A percentile compares a stretch with the other conserved stretches of the same genome.
Evolutionary conservation across 2,113 vertebrate species (phyloP).

Genomic region (Paralichthys olivaceus): DNA sequence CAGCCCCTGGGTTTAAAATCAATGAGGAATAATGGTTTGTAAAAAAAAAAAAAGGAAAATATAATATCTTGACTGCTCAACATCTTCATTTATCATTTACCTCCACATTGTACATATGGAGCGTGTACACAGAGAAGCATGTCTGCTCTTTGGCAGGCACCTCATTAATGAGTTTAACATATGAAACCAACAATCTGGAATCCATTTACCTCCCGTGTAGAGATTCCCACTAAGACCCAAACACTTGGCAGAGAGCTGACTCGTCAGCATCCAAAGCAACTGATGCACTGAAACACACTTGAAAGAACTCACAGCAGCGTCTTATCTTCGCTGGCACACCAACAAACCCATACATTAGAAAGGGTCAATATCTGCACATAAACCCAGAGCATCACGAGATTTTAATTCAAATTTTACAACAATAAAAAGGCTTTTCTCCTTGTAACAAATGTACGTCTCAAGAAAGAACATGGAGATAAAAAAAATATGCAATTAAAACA

Average conservation of each 20-base stretch:
- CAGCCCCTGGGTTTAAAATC: too few relatives aligned
- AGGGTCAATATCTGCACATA: slow-evolving; percentile 20
- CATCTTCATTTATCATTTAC: background rate
- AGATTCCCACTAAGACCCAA: slow-evolving; percentile 39
- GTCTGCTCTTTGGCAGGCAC: slow-evolving; percentile 10
- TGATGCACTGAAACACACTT: slow-evolving; percentile 18
- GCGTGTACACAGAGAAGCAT: background rate
- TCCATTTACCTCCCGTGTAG: slow-evolving; percentile 56
- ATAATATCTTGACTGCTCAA: background rate
- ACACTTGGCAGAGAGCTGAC: slow-evolving; percentile 47
- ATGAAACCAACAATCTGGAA: slow-evolving; percentile 50
- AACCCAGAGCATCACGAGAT: background rate
- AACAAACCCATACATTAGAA: slow-evolving; percentile 34
- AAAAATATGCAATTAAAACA: too few relatives aligned
- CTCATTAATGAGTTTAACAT: slow-evolving; percentile 50
- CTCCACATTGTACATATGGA: background rate
- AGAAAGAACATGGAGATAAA: too few relatives aligned
- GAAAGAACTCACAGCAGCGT: slow-evolving; percentile 6
- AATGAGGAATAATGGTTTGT: too few relatives aligned
- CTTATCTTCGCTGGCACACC: slow-evolving; percentile 35
- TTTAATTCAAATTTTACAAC: background rate
- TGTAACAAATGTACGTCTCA: too few relatives aligned
- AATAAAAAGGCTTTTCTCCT: background rate
- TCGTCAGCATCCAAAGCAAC: slow-evolving; percentile 44
- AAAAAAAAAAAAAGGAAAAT: too few relatives aligned